Percentiles rank a stretch among this genome's conserved stretches.
Evolutionary conservation across 2,113 vertebrate genomes (phyloP).

Genomic region (Nyctereutes procyonoides): DNA sequence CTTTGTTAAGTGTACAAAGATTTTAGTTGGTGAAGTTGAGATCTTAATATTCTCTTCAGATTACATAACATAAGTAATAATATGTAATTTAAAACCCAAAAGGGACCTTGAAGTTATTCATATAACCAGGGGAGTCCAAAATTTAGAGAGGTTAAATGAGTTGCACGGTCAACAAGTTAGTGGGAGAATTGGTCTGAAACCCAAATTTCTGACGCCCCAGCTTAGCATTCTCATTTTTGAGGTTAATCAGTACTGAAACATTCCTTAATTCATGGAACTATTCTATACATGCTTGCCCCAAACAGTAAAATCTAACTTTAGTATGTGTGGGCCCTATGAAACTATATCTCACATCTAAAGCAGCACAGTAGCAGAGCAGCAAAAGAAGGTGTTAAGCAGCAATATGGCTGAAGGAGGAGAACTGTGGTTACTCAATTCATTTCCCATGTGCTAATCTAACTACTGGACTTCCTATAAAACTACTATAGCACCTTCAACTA

Average conservation of each 20-base stretch:
- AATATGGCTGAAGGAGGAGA: not conserved
- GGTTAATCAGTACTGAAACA: not conserved
- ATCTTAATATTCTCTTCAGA: slow-evolving; percentile 39
- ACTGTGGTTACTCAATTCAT: not conserved
- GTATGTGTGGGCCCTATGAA: not conserved
- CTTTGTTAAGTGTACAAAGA: not conserved
- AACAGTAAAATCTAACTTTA: not conserved
- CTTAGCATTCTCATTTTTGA: not conserved
- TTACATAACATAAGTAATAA: slow-evolving; percentile 46
- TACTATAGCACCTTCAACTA: not conserved
- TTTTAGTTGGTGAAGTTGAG: slow-evolving; percentile 21
- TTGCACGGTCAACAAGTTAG: not conserved
- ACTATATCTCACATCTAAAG: not conserved
- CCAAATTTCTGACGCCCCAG: not conserved
- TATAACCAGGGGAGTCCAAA: not conserved
- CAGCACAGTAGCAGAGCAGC: not conserved
- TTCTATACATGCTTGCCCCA: not conserved
- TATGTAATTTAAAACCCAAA: not conserved
- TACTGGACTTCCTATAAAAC: not conserved
- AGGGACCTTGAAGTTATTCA: slow-evolving; percentile 23
- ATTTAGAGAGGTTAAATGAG: not conserved
- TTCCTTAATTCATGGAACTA: not conserved
- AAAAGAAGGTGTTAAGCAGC: not conserved
- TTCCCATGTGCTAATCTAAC: slow-evolving; percentile 13
- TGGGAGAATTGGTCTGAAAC: not conserved